A percentile compares a stretch with the other conserved stretches of the same genome.
phyloP scores from a whole-genome alignment of 2,113 vertebrate genomes.

The Dicentrarchus labrax region DNA sequence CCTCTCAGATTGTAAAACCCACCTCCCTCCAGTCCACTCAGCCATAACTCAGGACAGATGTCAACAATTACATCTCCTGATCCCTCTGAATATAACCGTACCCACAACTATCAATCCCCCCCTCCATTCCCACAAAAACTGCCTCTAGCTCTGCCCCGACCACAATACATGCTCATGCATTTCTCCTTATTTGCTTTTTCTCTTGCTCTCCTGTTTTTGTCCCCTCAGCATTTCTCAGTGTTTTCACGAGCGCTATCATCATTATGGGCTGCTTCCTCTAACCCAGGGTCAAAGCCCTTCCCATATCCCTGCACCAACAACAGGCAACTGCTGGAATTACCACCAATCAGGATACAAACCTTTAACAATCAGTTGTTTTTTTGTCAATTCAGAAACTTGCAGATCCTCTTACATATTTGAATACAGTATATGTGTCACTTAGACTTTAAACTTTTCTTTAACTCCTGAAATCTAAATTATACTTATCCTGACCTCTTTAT shows the following conservation, averaged over 20 bases:
- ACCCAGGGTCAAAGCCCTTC: constrained; percentile 69
- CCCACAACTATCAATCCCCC: constrained; percentile 43
- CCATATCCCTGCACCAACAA: not conserved
- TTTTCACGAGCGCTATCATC: constrained; percentile 70
- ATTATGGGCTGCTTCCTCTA: constrained; percentile 74
- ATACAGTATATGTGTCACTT: not conserved
- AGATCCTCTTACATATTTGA: not conserved
- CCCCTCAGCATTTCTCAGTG: constrained; percentile 78
- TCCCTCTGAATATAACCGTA: constrained; percentile 49
- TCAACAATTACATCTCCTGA: constrained; percentile 73
- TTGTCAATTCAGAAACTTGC: not conserved
- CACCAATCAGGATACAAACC: not conserved
- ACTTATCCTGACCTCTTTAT: not conserved
- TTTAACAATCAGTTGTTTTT: not conserved
- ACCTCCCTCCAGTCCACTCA: constrained; percentile 34
- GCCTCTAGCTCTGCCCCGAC: constrained; percentile 65
- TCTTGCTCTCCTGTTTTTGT: constrained; percentile 64
- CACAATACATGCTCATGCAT: constrained; percentile 76
- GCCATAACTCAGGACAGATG: constrained; percentile 78
- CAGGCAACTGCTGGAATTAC: constrained; percentile 28
- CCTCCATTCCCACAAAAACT: constrained; percentile 52
- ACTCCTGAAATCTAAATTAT: not conserved
- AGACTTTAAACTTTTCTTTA: not conserved
- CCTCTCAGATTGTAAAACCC: constrained; percentile 37
- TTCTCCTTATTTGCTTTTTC: constrained; percentile 62